Conservation (phyloP, 1,140 invertebrate genomes). For the Samia ricini region DNA sequence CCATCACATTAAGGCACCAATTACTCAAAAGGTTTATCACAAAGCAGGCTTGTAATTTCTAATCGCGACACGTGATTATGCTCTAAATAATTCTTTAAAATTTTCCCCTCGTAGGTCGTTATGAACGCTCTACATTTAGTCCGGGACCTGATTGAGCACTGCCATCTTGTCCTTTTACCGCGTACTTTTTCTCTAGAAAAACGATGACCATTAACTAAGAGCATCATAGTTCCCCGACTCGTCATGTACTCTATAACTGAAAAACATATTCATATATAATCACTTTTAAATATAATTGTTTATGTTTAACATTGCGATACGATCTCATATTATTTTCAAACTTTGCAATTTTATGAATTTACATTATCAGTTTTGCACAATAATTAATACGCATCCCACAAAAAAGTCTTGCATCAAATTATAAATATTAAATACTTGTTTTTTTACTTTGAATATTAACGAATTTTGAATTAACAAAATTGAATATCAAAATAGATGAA, state of each 20-base stretch:
- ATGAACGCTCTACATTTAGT: constrained; percentile 37
- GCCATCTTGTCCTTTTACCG: constrained; percentile 31
- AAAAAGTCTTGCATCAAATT: too few relatives aligned
- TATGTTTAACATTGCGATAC: too few relatives aligned
- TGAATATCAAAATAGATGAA: too few relatives aligned
- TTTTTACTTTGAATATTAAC: too few relatives aligned
- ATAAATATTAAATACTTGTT: too few relatives aligned
- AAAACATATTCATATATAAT: constrained; percentile 2
- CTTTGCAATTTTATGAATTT: too few relatives aligned
- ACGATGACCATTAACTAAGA: constrained; percentile 31
- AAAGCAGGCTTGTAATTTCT: neutral
- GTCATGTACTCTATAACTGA: constrained; percentile 28
- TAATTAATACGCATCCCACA: too few relatives aligned
- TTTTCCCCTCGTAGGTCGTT: constrained; percentile 23
- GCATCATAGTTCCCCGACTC: constrained; percentile 31
- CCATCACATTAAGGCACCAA: neutral
- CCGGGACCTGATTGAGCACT: constrained; percentile 29
- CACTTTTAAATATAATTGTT: neutral
- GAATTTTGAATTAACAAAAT: too few relatives aligned
- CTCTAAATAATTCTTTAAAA: constrained; percentile 17
- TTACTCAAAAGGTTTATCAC: neutral
- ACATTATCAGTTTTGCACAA: too few relatives aligned
- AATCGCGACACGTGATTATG: constrained; percentile 24
- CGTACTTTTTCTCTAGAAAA: constrained; percentile 29
- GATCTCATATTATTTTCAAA: too few relatives aligned